Percentiles rank a stretch among this genome's conserved stretches.
Evolutionary conservation across 2,888 invertebrate species (phyloP).

Genomic region (Agrotis clavis): DNA sequence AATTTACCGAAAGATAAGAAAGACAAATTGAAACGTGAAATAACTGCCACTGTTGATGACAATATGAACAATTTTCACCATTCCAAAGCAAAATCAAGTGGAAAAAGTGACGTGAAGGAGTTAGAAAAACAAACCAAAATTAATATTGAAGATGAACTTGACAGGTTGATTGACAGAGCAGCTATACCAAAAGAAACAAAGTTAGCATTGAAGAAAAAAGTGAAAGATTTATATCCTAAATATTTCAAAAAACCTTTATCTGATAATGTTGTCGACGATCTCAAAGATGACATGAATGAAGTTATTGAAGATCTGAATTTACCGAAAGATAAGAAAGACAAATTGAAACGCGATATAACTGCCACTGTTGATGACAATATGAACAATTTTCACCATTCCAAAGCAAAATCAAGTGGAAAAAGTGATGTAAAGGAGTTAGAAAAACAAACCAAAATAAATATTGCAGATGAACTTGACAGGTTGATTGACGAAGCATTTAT

Average conservation of each 20-base stretch:
- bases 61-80: background rate
- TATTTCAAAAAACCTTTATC: background rate
- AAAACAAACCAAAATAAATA: background rate
- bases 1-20: no score
- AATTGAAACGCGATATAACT: constrained; percentile 45
- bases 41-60: no score
- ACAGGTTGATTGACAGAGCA: no score
- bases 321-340: constrained; percentile 40
- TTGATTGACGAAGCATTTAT: background rate
- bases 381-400: background rate
- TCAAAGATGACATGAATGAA: constrained; percentile 41
- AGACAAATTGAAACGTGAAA: no score
- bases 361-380: constrained; percentile 13
- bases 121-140: no score
- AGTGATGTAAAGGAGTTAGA: no score
- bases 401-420: no score
- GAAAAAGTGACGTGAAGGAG: no score
- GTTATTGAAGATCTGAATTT: constrained; percentile 37
- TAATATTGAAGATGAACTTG: no score
- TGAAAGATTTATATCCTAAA: constrained; percentile 2
- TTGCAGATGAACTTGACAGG: background rate
- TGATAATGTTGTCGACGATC: background rate
- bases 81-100: background rate
- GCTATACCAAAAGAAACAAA: no score
- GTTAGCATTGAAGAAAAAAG: no score